Conservation (phyloP, 2,888 invertebrate genomes). For the Clivina fossor region DNA sequence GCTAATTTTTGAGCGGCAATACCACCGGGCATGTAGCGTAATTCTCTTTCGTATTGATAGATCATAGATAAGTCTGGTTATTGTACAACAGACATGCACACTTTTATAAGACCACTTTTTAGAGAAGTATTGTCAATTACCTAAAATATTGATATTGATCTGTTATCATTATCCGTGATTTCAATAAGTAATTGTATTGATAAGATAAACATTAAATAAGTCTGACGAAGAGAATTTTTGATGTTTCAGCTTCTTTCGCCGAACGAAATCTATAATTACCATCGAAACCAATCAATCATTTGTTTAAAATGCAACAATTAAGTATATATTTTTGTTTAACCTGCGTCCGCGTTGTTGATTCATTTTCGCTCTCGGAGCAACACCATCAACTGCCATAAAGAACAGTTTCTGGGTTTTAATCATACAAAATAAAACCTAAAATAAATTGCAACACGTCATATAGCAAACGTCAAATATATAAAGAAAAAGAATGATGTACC, state of each 20-base stretch:
- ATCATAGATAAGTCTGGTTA: conserved; percentile 58
- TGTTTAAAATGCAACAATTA: background rate
- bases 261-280: conserved; percentile 74
- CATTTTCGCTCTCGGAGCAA: conserved; percentile 97
- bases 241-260: conserved; percentile 81
- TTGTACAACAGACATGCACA: conserved; percentile 55
- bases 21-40: conserved; percentile 59
- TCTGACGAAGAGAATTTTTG: no score
- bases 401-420: conserved; percentile 92
- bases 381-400: conserved; percentile 97
- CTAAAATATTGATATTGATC: conserved; percentile 50
- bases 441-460: no score
- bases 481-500: conserved; percentile 50
- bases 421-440: conserved; percentile 79
- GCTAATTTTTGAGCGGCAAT: conserved; percentile 64
- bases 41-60: conserved; percentile 46
- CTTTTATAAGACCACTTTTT: conserved; percentile 63
- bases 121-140: conserved; percentile 59
- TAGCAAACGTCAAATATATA: background rate
- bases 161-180: no score
- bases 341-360: conserved; percentile 93
- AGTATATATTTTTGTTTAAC: conserved; percentile 51
- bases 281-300: conserved; percentile 36
- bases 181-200: no score
- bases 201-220: no score